A percentile compares a stretch with the other conserved stretches of the same genome.
phyloP scores from a whole-genome alignment of 2,113 vertebrate genomes.

The Etheostoma spectabile region DNA sequence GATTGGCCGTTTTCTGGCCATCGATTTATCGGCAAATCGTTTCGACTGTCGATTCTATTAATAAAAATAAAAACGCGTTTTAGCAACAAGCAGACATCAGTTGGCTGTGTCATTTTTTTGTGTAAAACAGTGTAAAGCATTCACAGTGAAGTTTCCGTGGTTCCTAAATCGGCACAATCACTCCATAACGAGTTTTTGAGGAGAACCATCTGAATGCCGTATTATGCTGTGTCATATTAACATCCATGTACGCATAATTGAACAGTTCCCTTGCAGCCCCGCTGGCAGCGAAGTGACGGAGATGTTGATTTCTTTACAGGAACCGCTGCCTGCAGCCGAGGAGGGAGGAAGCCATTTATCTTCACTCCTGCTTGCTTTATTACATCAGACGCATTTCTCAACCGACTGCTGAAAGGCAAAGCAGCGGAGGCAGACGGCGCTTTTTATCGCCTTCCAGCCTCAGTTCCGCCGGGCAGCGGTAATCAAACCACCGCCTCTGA shows the following conservation, averaged over 20 bases:
- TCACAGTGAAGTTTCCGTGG: background rate
- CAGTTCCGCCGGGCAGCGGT: slow-evolving; percentile 78
- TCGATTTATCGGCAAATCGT: background rate
- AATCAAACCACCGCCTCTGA: slow-evolving; percentile 47
- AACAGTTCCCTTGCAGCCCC: slow-evolving; percentile 2
- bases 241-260: background rate
- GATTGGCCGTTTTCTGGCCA: background rate
- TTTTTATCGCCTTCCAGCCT: slow-evolving; percentile 56
- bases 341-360: slow-evolving; percentile 50
- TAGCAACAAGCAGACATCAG: background rate
- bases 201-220: slow-evolving; percentile 15
- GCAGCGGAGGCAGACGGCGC: slow-evolving; percentile 56
- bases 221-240: slow-evolving; percentile 3
- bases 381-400: slow-evolving; percentile 79
- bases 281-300: slow-evolving; percentile 41
- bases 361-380: slow-evolving; percentile 75
- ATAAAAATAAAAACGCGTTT: background rate
- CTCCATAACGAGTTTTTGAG: background rate
- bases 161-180: background rate
- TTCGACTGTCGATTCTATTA: background rate
- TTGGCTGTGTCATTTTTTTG: background rate
- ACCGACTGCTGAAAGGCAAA: slow-evolving; percentile 72
- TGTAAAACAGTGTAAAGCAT: background rate
- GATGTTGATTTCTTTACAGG: slow-evolving; percentile 68
- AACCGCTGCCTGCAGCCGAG: slow-evolving; percentile 50